phyloP scores from a whole-genome alignment of 2,888 invertebrate genomes.

The Nephrotoma appendiculata region DNA sequence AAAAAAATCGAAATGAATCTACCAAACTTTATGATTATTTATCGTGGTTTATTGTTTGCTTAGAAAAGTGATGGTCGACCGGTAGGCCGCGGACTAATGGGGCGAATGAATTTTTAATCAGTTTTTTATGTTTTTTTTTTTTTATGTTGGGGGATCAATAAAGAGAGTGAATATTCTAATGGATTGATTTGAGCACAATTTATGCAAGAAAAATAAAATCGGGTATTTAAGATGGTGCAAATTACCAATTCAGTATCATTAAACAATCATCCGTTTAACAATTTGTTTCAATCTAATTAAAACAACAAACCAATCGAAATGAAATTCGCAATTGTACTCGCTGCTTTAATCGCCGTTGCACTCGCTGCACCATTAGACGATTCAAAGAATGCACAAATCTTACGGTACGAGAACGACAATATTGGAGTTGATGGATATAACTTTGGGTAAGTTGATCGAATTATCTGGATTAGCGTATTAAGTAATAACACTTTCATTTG shows the following conservation, averaged over 20 bases:
- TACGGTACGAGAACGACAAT: constrained; percentile 40
- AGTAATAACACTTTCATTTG: not conserved
- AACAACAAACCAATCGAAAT: constrained; percentile 10
- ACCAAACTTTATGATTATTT: not conserved
- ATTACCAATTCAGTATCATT: not conserved
- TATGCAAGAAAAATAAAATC: not conserved
- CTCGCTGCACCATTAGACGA: constrained; percentile 30
- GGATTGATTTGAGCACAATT: not conserved
- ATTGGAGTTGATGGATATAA: constrained; percentile 44
- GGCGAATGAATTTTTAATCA: not conserved
- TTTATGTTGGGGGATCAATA: not conserved
- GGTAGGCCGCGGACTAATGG: not conserved
- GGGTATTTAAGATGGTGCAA: not conserved
- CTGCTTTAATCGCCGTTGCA: constrained; percentile 28
- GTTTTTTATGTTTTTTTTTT: not conserved
- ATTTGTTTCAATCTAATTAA: not conserved
- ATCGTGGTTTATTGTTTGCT: not conserved
- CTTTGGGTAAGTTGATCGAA: constrained; percentile 38
- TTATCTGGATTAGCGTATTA: not conserved
- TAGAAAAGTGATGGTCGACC: not conserved
- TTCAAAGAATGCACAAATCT: constrained; percentile 35
- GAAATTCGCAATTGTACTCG: constrained; percentile 28
- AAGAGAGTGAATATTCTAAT: not conserved
- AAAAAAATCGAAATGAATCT: not conserved
- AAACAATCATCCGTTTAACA: not conserved